Base-by-base conservation (phyloP, 2,113 vertebrate genomes). In the Thalassarche chlororhynchos region DNA sequence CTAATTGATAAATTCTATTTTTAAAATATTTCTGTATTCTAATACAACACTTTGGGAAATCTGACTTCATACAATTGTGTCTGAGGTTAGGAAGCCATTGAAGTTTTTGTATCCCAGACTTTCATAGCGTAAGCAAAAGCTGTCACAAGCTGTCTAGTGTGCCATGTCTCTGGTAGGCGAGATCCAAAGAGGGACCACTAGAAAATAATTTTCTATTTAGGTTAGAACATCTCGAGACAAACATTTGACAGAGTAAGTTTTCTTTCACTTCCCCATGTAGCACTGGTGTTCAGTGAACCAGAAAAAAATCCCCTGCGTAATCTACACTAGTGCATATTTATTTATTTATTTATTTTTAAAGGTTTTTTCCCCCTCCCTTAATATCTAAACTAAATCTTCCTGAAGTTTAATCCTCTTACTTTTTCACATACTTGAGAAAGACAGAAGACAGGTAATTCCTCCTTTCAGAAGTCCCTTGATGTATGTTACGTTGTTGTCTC, bases 401-500 rank as follows among this genome's bases (percentile, higher is more conserved):
- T 84, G 58, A 44, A 89, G 40, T 17, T 77, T 80, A 92, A 69
- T 83, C 62, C 58, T 66, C 51, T 69, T 52, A 36, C 10, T 29
- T 91, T 80, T 54, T 31, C 65, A n/a, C 5, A 28, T 16, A n/a
- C 29, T 40, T 38, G n/a, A 25, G 65, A 42, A 72, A 70, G 57
- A 18, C 26, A 69, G 32, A 6, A 65, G 46, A 64, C 52, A 80
- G 62, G 44, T 16, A 51, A 64, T 46, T 75, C 88, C 71, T 76
- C 66, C 58, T 90, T 17, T 42, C 62, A 44, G 32, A 47, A 38
- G 10, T 18, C 20, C 75, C 36, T 18, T 62, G 40, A 26, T 7
- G 6, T 16, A 31, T 4, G 8, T 46, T 46, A 3, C 0, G 0
- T 21, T 34, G 4, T 54, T 46, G 17, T 54, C 68, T 75, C 57